Evolutionary conservation across 2,113 vertebrate genomes (phyloP), one percentile per base, ranked within the genome.

Genomic region (Megaceryle torquata): DNA sequence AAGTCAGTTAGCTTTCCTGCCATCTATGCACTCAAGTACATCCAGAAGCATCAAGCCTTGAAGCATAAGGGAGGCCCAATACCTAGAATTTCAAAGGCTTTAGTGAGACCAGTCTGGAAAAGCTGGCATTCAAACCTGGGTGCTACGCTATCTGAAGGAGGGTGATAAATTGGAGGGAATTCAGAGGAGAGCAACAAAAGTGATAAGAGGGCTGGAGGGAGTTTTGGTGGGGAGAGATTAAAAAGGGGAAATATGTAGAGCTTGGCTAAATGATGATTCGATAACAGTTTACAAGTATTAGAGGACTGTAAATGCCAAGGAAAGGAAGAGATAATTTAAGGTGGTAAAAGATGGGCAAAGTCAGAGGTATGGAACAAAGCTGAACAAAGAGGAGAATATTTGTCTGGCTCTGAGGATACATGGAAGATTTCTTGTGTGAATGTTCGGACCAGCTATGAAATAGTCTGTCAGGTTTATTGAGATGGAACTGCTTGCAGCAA

Each of bases 151-250:
- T 76, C 44, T 69, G 69, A 82, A 94, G 54, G 70, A 93, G 70
- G 44, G 74, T 85, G 94, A 94, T 78, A 82, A 94, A 93, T 72
- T 83, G 85, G 87, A 96, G 46, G 39, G 59, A 90, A 91, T 90
- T 91, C 88, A 75, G 91, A 88, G 74, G 88, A 93, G 53, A 94
- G 87, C 79, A 86, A 80, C 74, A 89, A 88, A 92, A 90, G 91
- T 71, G 46, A 88, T 94, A 72, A 94, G 91, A 33, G 77, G 76
- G 18, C 76, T 78, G 56, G 51, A 85, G 60, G 51, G 86, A 89
- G 56, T 93, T 91, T 86, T 94, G 94, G 78, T 79, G 67, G 93
- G 63, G 63, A 67, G 75, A 92, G 39, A 95, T 83, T 97, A 93
- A 86, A 94, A 90, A 43, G 80, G 63, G 54, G 78, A 95, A 96